phyloP scores from a whole-genome alignment of 1,140 invertebrate genomes.

The Tetramorium alpestre region DNA sequence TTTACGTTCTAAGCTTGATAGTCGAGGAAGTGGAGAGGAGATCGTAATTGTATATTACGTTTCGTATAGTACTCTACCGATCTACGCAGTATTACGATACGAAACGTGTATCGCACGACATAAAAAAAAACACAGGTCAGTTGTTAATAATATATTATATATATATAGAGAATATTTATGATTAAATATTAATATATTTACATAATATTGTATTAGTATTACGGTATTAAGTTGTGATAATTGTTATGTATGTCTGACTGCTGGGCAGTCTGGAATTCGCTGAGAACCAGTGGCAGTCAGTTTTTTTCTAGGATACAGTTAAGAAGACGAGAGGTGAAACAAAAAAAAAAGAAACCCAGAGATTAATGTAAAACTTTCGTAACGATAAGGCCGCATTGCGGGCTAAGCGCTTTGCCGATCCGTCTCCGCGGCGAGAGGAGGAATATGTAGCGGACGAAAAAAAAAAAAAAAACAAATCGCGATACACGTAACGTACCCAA shows the following conservation, averaged over 20 bases:
- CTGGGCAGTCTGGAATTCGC: slow-evolving; percentile 83
- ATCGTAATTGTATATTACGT: slow-evolving; percentile 81
- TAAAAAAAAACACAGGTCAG: slow-evolving; percentile 67
- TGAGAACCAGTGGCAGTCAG: slow-evolving; percentile 78
- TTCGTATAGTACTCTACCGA: slow-evolving; percentile 83
- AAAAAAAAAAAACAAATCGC: not conserved
- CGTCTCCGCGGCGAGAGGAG: slow-evolving; percentile 53
- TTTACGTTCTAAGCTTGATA: slow-evolving; percentile 70
- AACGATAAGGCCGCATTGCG: slow-evolving; percentile 53
- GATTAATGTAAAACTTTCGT: slow-evolving; percentile 68
- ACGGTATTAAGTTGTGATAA: slow-evolving; percentile 83
- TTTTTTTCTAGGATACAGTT: slow-evolving; percentile 72
- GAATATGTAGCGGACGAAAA: not conserved
- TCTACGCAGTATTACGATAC: slow-evolving; percentile 72
- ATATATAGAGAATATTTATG: slow-evolving; percentile 81
- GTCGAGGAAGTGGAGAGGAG: slow-evolving; percentile 62
- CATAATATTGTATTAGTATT: slow-evolving; percentile 83
- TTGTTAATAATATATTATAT: slow-evolving; percentile 84
- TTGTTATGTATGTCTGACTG: slow-evolving; percentile 81
- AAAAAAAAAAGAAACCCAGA: slow-evolving; percentile 9
- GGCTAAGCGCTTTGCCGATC: slow-evolving; percentile 68
- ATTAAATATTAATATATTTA: slow-evolving; percentile 84
- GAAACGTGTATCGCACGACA: slow-evolving; percentile 74
- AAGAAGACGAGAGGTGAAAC: not conserved
- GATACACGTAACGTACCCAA: not conserved